A percentile compares a stretch with the other conserved stretches of the same genome.
These are phyloP conservation scores for Carpatolechia fugitivella DNA, from an alignment of 2,888 invertebrate genomes.

Conservation along the genomic window DNA sequence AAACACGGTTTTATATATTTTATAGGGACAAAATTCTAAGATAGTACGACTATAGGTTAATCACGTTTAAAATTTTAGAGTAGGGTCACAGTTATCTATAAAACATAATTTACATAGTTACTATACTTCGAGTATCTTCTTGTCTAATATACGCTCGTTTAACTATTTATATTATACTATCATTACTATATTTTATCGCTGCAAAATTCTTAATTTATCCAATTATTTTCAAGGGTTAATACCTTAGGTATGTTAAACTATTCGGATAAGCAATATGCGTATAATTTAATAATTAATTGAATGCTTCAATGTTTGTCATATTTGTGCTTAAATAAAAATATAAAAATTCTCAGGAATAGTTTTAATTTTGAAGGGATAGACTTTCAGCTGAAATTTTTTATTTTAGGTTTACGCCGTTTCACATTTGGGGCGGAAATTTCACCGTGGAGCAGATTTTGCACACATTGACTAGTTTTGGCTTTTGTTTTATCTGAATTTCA, in stretches of 20 bases:
- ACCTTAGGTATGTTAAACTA: constrained; percentile 36
- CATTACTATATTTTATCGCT: constrained; percentile 30
- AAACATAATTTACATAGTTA: constrained; percentile 19
- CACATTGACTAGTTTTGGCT: constrained; percentile 62
- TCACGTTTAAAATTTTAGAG: constrained; percentile 33
- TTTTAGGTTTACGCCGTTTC: constrained; percentile 27
- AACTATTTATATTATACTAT: constrained; percentile 48
- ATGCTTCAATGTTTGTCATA: constrained; percentile 70
- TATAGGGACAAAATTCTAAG: constrained; percentile 25
- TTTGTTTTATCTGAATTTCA: constrained; percentile 59
- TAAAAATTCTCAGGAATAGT: constrained; percentile 47
- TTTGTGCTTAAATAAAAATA: constrained; percentile 72
- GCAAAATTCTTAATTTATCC: constrained; percentile 13
- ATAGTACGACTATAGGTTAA: constrained; percentile 10
- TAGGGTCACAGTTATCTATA: constrained; percentile 30
- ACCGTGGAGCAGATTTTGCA: constrained; percentile 58
- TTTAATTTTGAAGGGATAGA: constrained; percentile 19
- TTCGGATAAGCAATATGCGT: constrained; percentile 48
- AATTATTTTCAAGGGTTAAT: constrained; percentile 5
- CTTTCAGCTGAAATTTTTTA: constrained; percentile 19
- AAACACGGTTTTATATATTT: constrained; percentile 36
- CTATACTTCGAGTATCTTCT: neutral
- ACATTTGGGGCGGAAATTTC: constrained; percentile 21
- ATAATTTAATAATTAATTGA: constrained; percentile 47
- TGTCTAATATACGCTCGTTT: neutral